Evolutionary conservation across 1,140 invertebrate species (phyloP).

Genomic region (Drosophila bipectinata): DNA sequence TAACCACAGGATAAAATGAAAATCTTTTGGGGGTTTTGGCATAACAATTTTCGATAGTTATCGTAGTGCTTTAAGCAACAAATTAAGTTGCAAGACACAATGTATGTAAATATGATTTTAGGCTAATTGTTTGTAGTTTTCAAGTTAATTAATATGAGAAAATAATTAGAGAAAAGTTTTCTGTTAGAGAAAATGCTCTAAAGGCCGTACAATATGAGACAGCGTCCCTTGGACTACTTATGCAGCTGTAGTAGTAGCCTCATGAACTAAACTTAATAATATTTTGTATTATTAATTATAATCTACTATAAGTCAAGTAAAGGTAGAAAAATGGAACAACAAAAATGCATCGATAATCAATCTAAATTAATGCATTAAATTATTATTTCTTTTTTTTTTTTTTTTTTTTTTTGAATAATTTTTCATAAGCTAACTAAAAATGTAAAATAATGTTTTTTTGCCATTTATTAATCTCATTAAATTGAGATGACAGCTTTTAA

Average conservation of each 20-base stretch:
- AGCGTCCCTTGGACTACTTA: too few species aligned
- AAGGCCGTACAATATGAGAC: too few species aligned
- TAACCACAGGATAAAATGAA: conserved; percentile 19
- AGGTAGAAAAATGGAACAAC: too few species aligned
- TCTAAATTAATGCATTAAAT: neutral
- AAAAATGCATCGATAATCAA: neutral
- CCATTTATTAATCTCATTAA: conserved; percentile 11
- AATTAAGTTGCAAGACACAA: conserved; percentile 20
- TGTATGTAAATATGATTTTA: neutral
- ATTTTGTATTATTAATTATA: too few species aligned
- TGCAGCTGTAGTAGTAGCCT: too few species aligned
- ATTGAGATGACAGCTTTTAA: conserved; percentile 8
- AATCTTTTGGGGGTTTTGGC: conserved; percentile 1
- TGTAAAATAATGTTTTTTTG: neutral
- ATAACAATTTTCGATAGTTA: conserved; percentile 37
- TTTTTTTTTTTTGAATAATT: too few species aligned
- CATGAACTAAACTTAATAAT: too few species aligned
- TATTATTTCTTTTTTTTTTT: too few species aligned
- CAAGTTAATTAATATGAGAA: neutral
- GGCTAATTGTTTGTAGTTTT: neutral
- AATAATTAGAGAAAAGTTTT: too few species aligned
- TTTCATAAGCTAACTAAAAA: neutral
- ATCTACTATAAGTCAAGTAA: too few species aligned
- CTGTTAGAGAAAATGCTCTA: too few species aligned
- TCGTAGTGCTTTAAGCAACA: conserved; percentile 28